Conservation (phyloP, 2,888 invertebrate genomes). For the Protodeltote pygarga region DNA sequence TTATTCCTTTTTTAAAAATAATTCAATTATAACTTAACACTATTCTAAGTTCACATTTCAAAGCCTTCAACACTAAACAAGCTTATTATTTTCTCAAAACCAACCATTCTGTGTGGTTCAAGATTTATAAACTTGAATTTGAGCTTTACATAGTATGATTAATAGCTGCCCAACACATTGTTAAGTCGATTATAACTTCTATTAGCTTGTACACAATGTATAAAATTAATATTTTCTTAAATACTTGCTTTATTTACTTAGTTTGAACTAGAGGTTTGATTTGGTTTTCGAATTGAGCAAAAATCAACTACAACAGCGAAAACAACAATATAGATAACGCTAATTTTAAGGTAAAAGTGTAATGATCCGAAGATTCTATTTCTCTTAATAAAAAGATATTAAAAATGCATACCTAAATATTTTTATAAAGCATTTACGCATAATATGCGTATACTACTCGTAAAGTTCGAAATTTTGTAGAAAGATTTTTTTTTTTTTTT, state of each 20-base stretch:
- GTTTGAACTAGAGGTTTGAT: too few relatives aligned
- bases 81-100: slow-evolving; percentile 21
- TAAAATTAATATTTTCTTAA: background rate
- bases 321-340: too few relatives aligned
- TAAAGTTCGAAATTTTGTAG: too few relatives aligned
- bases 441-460: too few relatives aligned
- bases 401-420: too few relatives aligned
- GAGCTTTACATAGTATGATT: slow-evolving; percentile 30
- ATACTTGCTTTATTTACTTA: background rate
- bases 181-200: slow-evolving; percentile 18
- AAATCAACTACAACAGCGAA: too few relatives aligned
- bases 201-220: slow-evolving; percentile 1
- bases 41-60: background rate
- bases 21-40: background rate
- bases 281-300: too few relatives aligned
- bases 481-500: too few relatives aligned
- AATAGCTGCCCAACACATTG: slow-evolving; percentile 25
- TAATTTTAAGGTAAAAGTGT: too few relatives aligned
- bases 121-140: slow-evolving; percentile 35
- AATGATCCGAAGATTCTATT: too few relatives aligned
- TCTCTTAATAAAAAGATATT: too few relatives aligned
- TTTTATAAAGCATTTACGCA: too few relatives aligned
- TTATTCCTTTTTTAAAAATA: background rate
- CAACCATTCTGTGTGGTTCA: slow-evolving; percentile 17
- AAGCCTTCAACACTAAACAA: background rate